phyloP scores from a whole-genome alignment of 2,797 vertebrate species.

The Aotus griseimembra region DNA sequence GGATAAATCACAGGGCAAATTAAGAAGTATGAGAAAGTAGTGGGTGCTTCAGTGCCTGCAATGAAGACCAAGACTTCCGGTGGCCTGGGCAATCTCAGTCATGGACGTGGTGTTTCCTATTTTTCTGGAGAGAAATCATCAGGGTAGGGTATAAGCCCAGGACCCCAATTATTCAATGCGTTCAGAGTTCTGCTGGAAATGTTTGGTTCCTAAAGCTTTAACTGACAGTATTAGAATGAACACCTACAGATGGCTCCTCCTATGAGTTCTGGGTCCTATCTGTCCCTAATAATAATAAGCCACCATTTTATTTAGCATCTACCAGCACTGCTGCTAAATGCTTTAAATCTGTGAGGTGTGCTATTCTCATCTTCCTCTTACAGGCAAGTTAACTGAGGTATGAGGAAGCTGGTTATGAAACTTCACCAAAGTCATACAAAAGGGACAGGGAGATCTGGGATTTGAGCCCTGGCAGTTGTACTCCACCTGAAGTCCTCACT shows the following conservation, averaged over 20 bases:
- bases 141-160: not conserved
- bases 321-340: not conserved
- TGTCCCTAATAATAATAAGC: not conserved
- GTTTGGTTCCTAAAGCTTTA: not conserved
- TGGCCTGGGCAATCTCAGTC: not conserved
- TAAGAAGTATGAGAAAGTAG: not conserved
- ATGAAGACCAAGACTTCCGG: not conserved
- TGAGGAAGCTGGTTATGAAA: not conserved
- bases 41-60: not conserved
- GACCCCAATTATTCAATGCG: not conserved
- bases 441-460: not conserved
- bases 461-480: not conserved
- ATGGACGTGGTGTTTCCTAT: not conserved
- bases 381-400: not conserved
- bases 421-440: not conserved
- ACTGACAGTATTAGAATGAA: not conserved
- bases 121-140: not conserved
- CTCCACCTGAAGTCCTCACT: not conserved
- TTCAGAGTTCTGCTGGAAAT: not conserved
- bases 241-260: not conserved
- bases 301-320: not conserved
- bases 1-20: slow-evolving; percentile 70
- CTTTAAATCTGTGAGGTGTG: not conserved
- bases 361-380: not conserved
- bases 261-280: not conserved